phyloP scores from a whole-genome alignment of 2,888 invertebrate genomes.

The Nephrotoma appendiculata region DNA sequence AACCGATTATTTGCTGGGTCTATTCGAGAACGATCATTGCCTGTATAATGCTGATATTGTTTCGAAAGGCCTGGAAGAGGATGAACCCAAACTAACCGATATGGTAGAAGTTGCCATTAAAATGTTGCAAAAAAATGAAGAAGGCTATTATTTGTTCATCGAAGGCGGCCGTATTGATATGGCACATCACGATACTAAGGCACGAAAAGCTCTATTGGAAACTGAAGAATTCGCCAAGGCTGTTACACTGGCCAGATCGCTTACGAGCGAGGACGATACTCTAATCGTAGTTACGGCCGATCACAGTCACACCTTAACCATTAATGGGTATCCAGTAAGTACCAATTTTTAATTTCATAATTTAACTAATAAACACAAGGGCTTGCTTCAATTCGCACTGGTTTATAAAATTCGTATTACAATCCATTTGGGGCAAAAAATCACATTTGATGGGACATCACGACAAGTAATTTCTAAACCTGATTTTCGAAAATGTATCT shows the following conservation, averaged over 20 bases:
- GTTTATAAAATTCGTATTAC: background rate
- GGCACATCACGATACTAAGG: slow-evolving; percentile 48
- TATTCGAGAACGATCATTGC: slow-evolving; percentile 40
- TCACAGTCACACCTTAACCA: slow-evolving; percentile 62
- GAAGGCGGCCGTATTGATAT: slow-evolving; percentile 36
- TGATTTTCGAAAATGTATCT: slow-evolving; percentile 27
- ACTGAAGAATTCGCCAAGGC: slow-evolving; percentile 61
- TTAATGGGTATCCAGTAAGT: slow-evolving; percentile 57
- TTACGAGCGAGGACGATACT: slow-evolving; percentile 53
- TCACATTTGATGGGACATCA: background rate
- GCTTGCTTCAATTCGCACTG: background rate
- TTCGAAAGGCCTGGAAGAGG: slow-evolving; percentile 27
- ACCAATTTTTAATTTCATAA: background rate
- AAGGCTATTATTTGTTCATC: slow-evolving; percentile 61
- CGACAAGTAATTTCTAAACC: background rate
- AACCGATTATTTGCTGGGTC: slow-evolving; percentile 41
- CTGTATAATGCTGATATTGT: slow-evolving; percentile 42
- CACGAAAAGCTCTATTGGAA: slow-evolving; percentile 58
- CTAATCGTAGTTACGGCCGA: slow-evolving; percentile 68
- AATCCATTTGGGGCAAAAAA: background rate
- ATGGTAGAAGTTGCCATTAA: slow-evolving; percentile 51
- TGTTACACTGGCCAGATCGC: slow-evolving; percentile 42
- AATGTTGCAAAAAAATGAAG: slow-evolving; percentile 37
- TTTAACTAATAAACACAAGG: background rate
- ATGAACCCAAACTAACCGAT: slow-evolving; percentile 46